Base-by-base conservation (phyloP, 2,113 vertebrate species). In the Nyctibius bracteatus region DNA sequence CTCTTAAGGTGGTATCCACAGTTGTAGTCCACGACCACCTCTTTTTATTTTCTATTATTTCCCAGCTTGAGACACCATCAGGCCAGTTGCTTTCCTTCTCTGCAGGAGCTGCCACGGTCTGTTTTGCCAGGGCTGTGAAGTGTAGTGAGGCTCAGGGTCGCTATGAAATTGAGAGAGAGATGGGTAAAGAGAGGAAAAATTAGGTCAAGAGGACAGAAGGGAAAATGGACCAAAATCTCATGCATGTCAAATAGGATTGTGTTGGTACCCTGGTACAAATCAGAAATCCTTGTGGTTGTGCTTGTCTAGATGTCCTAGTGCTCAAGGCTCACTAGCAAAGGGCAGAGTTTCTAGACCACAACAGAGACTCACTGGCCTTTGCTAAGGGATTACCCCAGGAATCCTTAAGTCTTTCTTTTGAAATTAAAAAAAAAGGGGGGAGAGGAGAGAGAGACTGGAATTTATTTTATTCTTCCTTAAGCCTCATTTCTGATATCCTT, bases 31-130 rank as follows among this genome's bases (percentile, higher is more conserved):
- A 33, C 68, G 80, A 54, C 61, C 71, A 81, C 63, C 67, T 83
- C 85, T 62, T 51, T 94, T 73, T 84, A 84, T 87, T 95, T 92
- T 81, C 0, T 2, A 57, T 95, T 95, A 91, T 91, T 94, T 97
- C 93, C 86, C 17, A 27, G 83, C 52, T 95, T 81, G 72, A 94
- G 93, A 85, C 77, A 68, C 81, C 89, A 72, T 81, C 66, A 67
- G 87, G 65, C 63, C 57, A 91, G 93, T 91, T 82, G 55, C 62
- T 89, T 96, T 89, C 81, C 57, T 72, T 67, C 93, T 58, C 89
- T 23, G 73, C 84, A 55, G 94, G 77, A 92, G 84, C 93, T 94
- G 73, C 91, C 4, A 23, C 93, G 84, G 91, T 78, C 55, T 87
- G 68, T 89, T 95, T 74, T 81, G 70, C 87, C 81, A 28, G 89